Percentiles rank a stretch among this genome's conserved stretches.
These are phyloP conservation scores for Atlantisia rogersi DNA, from an alignment of 2,113 vertebrate species.

Conservation along the genomic window DNA sequence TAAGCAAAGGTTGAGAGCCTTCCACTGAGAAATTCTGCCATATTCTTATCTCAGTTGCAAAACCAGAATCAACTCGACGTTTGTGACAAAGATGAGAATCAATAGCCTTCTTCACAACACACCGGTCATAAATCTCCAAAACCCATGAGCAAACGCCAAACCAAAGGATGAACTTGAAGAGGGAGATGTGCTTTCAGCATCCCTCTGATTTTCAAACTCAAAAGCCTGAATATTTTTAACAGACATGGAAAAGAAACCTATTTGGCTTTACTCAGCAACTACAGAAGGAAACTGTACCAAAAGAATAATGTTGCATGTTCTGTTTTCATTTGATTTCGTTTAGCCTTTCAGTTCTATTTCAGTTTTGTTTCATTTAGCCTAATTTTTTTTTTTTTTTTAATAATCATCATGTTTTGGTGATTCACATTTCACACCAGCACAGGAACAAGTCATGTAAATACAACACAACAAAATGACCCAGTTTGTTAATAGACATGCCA, in stretches of 20 bases:
- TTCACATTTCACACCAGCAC: conserved; percentile 67
- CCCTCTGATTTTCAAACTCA: background rate
- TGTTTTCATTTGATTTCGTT: conserved; percentile 52
- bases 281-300: conserved; percentile 25
- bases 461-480: conserved; percentile 61
- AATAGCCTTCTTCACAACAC: background rate
- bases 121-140: background rate
- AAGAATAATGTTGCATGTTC: conserved; percentile 17
- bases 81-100: background rate
- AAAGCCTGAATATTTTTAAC: conserved; percentile 12
- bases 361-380: conserved; percentile 42
- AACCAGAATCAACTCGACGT: background rate
- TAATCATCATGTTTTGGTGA: conserved; percentile 65
- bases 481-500: conserved; percentile 57
- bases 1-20: background rate
- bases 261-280: conserved; percentile 29
- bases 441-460: conserved; percentile 65
- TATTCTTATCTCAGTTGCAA: background rate
- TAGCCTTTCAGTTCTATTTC: conserved; percentile 59
- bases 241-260: conserved; percentile 14
- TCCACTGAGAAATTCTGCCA: conserved; percentile 9
- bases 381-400: conserved; percentile 10
- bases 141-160: background rate
- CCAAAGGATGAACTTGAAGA: background rate
- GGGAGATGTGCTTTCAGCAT: background rate